Base-by-base conservation (phyloP, 2,113 vertebrate genomes). In the Caranx melampygus region DNA sequence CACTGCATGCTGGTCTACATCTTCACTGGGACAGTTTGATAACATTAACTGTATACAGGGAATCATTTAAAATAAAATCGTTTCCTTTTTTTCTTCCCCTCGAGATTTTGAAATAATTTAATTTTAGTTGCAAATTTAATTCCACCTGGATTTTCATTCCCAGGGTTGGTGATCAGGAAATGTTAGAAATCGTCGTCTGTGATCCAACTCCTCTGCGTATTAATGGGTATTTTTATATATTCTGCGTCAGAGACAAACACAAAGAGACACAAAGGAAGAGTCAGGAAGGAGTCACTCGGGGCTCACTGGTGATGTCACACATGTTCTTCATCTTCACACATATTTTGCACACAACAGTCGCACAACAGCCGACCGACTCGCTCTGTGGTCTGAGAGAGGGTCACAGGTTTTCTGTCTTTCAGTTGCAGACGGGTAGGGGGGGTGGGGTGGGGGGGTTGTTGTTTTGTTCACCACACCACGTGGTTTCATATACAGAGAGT, bases 251-350 rank as follows among this genome's bases (percentile, higher is more conserved):
- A 81, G 52, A 47, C 59, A 10, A 67, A 20, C 20, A 62, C 64
- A 69, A 72, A 57, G 33, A 62, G 40, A 31, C 59, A 75, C 54
- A 70, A 65, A 81, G 44, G 58, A 73, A 40, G 52, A 69, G n/a
- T 75, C 64, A 40, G 44, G 75, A 63, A 79, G 49, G 81, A 84
- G 76, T 84, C 75, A 79, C 55, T 83, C 42, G 72, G 65, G 85
- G 87, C 87, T 91, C 85, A 81, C 52, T 69, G 62, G 16, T 89
- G 71, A 87, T 88, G 84, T 86, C 71, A 85, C 64, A 74, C 75
- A 54, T 69, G 72, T 73, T 86, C 70, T 83, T 72, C 79, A 63
- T 90, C 71, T 78, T 88, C 49, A 62, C 72, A 64, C 49, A 45
- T 59, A 54, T 61, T 81, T 52, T n/a, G 37, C 54, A 37, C 72